These are phyloP conservation scores for Metaphire vulgaris DNA, from an alignment of 1,140 invertebrate genomes.

Conservation along the genomic window DNA sequence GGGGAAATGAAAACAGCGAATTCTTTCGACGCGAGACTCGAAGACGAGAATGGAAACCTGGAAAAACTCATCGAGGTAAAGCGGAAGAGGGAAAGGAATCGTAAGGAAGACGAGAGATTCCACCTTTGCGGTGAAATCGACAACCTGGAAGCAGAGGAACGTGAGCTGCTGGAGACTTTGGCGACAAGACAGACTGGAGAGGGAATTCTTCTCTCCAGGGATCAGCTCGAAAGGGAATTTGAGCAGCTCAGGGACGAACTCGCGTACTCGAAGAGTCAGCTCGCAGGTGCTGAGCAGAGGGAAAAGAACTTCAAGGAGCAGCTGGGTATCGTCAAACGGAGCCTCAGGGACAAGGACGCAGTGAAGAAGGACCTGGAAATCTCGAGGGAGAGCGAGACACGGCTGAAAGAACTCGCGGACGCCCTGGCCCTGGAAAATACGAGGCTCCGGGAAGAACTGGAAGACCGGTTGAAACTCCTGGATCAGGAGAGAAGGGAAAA, in stretches of 20 bases:
- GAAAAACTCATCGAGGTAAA: too few relatives aligned
- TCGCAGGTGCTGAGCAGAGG: background rate
- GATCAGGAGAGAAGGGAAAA: background rate
- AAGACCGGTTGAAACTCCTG: background rate
- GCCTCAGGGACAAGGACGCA: background rate
- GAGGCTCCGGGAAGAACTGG: background rate
- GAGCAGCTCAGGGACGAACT: background rate
- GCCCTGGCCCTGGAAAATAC: background rate
- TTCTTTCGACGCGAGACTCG: too few relatives aligned
- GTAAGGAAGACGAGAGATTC: background rate
- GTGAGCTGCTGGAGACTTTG: background rate
- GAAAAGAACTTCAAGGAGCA: constrained; percentile 1
- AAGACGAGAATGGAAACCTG: too few relatives aligned
- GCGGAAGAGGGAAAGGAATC: too few relatives aligned
- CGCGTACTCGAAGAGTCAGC: background rate
- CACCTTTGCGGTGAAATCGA: background rate
- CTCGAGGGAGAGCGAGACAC: background rate
- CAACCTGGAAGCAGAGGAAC: background rate
- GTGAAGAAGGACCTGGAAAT: background rate
- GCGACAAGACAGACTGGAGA: too few relatives aligned
- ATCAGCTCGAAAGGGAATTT: background rate
- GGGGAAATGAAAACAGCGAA: too few relatives aligned
- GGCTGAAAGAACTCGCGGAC: background rate
- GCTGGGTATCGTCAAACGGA: background rate
- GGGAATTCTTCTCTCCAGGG: background rate